Evolutionary conservation across 1,140 invertebrate species (phyloP).

Genomic region (Holotrichia oblita): DNA sequence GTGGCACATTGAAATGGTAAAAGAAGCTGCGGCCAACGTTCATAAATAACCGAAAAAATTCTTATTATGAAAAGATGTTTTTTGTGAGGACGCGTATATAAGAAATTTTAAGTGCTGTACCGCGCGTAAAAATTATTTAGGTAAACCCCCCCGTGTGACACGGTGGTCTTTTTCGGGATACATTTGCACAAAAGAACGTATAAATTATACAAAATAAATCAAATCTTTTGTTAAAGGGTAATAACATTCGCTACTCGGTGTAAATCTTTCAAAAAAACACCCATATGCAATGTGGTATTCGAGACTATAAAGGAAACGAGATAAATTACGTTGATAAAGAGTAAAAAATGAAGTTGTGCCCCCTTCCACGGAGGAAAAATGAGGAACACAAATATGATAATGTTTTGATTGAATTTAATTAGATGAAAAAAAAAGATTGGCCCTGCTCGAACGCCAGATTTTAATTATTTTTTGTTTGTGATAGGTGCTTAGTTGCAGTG

Average conservation of each 20-base stretch:
- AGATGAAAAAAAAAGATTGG: too few relatives aligned
- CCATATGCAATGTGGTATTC: not conserved
- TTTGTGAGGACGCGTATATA: not conserved
- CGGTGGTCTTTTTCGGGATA: not conserved
- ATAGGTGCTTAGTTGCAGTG: too few relatives aligned
- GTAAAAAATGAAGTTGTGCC: too few relatives aligned
- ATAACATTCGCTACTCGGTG: constrained; percentile 1
- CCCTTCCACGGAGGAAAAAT: too few relatives aligned
- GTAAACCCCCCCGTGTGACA: not conserved
- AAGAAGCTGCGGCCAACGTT: constrained; percentile 3
- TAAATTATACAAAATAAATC: constrained; percentile 2
- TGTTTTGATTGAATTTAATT: too few relatives aligned
- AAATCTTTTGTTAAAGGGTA: not conserved
- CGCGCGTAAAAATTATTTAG: constrained; percentile 16
- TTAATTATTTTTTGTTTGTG: too few relatives aligned
- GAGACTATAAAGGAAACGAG: not conserved
- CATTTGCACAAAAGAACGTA: not conserved
- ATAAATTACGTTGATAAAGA: not conserved
- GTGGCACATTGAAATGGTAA: not conserved
- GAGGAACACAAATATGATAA: too few relatives aligned
- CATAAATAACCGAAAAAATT: constrained; percentile 13
- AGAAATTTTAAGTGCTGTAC: not conserved
- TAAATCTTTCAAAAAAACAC: not conserved
- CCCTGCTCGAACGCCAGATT: too few relatives aligned
- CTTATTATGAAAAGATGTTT: not conserved